Evolutionary conservation across 2,113 vertebrate genomes (phyloP), one percentile per base, ranked within the genome.

Genomic region (Manacus vitellinus): DNA sequence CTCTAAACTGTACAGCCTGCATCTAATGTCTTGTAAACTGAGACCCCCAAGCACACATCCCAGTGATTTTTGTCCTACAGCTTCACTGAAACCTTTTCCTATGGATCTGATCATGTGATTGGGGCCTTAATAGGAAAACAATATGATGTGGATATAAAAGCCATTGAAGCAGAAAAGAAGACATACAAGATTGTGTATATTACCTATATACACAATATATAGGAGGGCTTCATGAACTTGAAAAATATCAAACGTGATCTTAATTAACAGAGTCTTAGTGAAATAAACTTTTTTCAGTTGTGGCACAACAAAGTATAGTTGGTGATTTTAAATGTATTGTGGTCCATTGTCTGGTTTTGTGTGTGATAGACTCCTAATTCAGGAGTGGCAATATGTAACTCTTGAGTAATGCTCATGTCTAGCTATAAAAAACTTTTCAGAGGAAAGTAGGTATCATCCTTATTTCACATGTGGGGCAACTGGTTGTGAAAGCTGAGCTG

Each of bases 111-210:
- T 54, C 24, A 37, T 3, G 1, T 70, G 63, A 44, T 39, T 41
- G 6, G 27, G 30, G 24, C 31, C 77, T 79, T 35, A 43, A 14
- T 30, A 39, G 58, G 51, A 33, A 67, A 61, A 52, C 1, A 4
- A 0, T 65, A 17, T 0, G 1, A 3, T n/a, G 13, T 19, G 46
- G 18, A 4, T 43, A 6, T 89, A 58, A 66, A 92, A 83, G 41
- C 10, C 20, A 30, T 27, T 47, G 30, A 71, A 73, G n/a, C n/a
- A 30, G 49, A 62, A 65, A 49, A 18, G 67, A 70, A 75, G 20
- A 35, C 76, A 22, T 41, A 31, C 19, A 35, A 51, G n/a, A 7
- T 30, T 33, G 12, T 28, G 7, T 81, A 13, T 41, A 19, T 58
- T 65, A 30, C 44, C 19, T 68, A 13, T n/a, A n/a, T n/a, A n/a